A percentile compares a stretch with the other conserved stretches of the same genome.
Evolutionary conservation across 2,113 vertebrate genomes (phyloP).

Genomic region (Microtus pennsylvanicus): DNA sequence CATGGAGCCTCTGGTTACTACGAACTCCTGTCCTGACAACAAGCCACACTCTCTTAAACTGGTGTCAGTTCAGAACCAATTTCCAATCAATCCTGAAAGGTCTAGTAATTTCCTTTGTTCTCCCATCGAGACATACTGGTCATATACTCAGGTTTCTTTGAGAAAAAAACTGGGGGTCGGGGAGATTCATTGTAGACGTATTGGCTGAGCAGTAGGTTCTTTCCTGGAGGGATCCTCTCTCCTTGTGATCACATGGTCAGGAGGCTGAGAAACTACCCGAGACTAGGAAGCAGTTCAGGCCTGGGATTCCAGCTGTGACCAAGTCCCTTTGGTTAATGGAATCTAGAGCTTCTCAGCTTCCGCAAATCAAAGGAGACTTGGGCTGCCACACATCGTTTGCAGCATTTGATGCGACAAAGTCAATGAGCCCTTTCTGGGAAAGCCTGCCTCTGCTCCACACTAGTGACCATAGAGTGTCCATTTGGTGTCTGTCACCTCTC

Average conservation of each 20-base stretch:
- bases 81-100: background rate
- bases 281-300: background rate
- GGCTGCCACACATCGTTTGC: background rate
- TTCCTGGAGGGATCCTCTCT: background rate
- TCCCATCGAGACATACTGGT: background rate
- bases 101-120: background rate
- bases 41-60: background rate
- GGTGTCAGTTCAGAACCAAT: background rate
- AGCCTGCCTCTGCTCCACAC: background rate
- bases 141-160: background rate
- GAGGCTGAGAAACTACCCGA: background rate
- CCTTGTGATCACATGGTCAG: background rate
- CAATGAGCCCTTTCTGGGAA: background rate
- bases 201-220: background rate
- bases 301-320: background rate
- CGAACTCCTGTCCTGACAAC: background rate
- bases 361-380: background rate
- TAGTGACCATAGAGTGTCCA: background rate
- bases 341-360: background rate
- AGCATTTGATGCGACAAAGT: background rate
- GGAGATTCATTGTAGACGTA: background rate
- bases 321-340: background rate
- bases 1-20: background rate
- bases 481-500: background rate
- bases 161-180: background rate